Conservation (phyloP, 2,113 vertebrate genomes). For the Poecile atricapillus region DNA sequence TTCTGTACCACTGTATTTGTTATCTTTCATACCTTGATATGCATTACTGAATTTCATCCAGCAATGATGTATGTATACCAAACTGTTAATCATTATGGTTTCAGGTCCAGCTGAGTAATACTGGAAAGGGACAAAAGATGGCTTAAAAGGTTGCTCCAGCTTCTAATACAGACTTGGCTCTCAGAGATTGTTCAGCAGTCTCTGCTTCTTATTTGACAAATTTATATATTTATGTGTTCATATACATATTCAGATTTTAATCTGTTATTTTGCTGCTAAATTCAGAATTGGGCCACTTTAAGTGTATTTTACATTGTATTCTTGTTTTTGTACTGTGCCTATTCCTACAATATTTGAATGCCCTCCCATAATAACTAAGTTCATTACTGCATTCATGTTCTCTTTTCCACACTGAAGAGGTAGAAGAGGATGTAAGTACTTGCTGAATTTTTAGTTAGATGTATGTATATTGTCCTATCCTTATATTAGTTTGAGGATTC, state of each 20-base stretch:
- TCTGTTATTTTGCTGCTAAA: background rate
- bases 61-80: background rate
- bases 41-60: background rate
- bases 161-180: background rate
- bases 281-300: background rate
- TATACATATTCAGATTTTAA: background rate
- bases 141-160: background rate
- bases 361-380: background rate
- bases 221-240: background rate
- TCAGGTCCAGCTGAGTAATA: background rate
- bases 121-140: background rate
- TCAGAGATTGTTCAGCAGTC: background rate
- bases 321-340: background rate
- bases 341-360: background rate
- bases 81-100: background rate
- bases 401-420: background rate
- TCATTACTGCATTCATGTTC: background rate
- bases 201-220: background rate
- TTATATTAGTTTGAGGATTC: background rate
- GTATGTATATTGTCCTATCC: rapidly evolving
- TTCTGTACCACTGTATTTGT: background rate
- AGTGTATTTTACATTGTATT: background rate
- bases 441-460: background rate
- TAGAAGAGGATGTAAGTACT: background rate
- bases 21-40: background rate